Percentiles rank a stretch among this genome's conserved stretches.
Evolutionary conservation across 1,140 invertebrate species (phyloP).

Genomic region (Calephelis virginiensis): DNA sequence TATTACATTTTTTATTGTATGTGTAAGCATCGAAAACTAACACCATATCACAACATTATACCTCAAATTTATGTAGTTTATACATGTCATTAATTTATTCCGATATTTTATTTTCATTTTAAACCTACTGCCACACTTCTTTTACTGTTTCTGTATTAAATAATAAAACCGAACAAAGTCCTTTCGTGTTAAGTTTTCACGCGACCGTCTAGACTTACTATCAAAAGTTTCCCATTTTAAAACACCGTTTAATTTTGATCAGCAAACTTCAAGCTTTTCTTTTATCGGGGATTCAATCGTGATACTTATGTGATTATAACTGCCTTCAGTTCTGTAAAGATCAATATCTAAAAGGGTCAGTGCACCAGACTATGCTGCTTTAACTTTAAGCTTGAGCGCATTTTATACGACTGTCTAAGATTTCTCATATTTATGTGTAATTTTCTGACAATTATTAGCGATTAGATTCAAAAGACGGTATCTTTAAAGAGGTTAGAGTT

Average conservation of each 20-base stretch:
- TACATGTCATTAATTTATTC: no score
- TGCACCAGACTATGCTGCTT: conserved; percentile 7
- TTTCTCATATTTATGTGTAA: conserved; percentile 57
- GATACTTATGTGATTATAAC: not conserved
- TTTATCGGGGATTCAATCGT: not conserved
- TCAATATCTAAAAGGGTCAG: conserved; percentile 12
- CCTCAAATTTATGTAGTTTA: no score
- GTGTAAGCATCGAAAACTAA: no score
- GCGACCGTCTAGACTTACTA: no score
- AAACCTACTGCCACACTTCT: no score
- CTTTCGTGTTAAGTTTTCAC: no score
- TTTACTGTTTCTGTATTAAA: no score
- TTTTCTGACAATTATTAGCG: conserved; percentile 27
- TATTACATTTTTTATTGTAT: no score
- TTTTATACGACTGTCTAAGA: conserved; percentile 6
- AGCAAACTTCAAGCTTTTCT: not conserved
- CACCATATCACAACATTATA: no score
- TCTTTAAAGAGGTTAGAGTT: not conserved
- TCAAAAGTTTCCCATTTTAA: no score
- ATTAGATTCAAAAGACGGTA: not conserved
- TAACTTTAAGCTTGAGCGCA: conserved; percentile 9
- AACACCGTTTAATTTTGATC: not conserved
- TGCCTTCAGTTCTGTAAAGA: conserved; percentile 9
- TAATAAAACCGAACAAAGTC: no score
- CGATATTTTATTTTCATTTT: no score